Evolutionary conservation across 2,888 invertebrate species (phyloP), one percentile per base, ranked within the genome.

Genomic region (Caenorhabditis drosophilae): DNA sequence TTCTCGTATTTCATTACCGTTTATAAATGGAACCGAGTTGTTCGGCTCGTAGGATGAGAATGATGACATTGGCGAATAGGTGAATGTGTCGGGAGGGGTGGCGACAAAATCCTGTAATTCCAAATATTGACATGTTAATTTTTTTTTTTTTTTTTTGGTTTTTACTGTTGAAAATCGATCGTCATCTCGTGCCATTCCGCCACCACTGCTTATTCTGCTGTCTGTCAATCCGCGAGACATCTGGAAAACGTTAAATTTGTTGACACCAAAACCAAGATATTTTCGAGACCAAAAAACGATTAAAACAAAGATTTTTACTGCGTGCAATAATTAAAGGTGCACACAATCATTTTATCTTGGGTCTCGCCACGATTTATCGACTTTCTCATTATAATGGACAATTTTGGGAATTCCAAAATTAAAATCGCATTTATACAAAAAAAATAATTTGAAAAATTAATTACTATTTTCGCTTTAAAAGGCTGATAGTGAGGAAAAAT

Each of bases 201-300:
- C 58, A n/a, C n/a, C n/a, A n/a, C n/a, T n/a, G n/a, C n/a, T n/a
- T 55, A 64, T 64, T 47, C 64, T 58, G 44, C 64, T 64, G 47
- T 64, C 64, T 12, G 58, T 58, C 31, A 64, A 50, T n/a, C 49
- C 51, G 31, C 51, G 58, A 18, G 58, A 55, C 41, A 55, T 54
- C 58, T 63, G 47, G 9, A 52, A 27, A 22, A 26, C 6, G 25
- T 7, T 18, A 34, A 16, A 35, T 41, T 26, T 47, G 15, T 34
- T 42, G n/a, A n/a, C n/a, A n/a, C n/a, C n/a, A n/a, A n/a, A n/a
- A n/a, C n/a, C n/a, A n/a, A n/a, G n/a, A n/a, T n/a, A n/a, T n/a
- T n/a, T n/a, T n/a, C n/a, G n/a, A n/a, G n/a, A n/a, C n/a, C n/a
- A n/a, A n/a, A n/a, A n/a, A n/a, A n/a, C n/a, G n/a, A n/a, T n/a